Conservation (phyloP, 2,797 vertebrate genomes). For the Molossus molossus region DNA sequence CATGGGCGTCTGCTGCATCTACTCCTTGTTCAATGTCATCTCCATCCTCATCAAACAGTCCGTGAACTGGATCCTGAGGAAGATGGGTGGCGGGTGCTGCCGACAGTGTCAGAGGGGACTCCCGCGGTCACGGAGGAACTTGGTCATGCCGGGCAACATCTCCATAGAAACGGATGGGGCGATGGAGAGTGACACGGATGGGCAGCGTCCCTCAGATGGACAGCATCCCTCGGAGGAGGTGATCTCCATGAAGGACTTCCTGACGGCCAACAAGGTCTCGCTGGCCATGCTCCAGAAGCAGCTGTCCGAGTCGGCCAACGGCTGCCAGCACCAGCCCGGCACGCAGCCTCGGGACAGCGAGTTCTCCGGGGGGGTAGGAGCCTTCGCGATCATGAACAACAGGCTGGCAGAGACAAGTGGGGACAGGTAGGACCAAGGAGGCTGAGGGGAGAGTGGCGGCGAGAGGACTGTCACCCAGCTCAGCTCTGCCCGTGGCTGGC, state of each 20-base stretch:
- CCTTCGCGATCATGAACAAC: conserved; percentile 98
- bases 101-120: conserved; percentile 90
- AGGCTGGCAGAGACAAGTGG: conserved; percentile 97
- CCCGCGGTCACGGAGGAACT: conserved; percentile 92
- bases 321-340: conserved; percentile 92
- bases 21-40: conserved; percentile 98
- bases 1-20: conserved; percentile 97
- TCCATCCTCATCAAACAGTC: conserved; percentile 98
- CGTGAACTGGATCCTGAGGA: conserved; percentile 96
- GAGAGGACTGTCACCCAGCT: neutral
- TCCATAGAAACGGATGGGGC: neutral
- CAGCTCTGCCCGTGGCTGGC: neutral
- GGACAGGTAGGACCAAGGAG: conserved; percentile 91
- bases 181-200: accelerated
- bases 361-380: conserved; percentile 96
- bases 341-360: conserved; percentile 92
- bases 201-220: conserved; percentile 88
- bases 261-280: conserved; percentile 96
- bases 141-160: conserved; percentile 93
- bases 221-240: conserved; percentile 96
- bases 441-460: neutral
- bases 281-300: conserved; percentile 98
- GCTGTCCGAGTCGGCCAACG: conserved; percentile 95
- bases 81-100: conserved; percentile 91
- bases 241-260: conserved; percentile 97